Evolutionary conservation across 2,888 invertebrate species (phyloP).

Genomic region (Liodrosophila aerea): DNA sequence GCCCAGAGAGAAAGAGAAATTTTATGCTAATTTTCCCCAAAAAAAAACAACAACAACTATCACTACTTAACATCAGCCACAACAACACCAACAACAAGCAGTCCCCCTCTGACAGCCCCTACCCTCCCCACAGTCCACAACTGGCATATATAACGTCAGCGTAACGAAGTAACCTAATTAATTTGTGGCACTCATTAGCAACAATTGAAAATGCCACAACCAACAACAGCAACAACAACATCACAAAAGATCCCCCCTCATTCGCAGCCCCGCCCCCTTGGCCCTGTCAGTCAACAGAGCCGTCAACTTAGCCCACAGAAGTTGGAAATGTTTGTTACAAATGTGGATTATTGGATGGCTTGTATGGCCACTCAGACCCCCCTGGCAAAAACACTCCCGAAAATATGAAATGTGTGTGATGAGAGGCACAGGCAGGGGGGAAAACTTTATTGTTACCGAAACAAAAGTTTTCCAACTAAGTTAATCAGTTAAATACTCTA

Average conservation of each 20-base stretch:
- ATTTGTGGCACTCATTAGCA: constrained; percentile 78
- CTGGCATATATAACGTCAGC: constrained; percentile 49
- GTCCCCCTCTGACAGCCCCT: neutral
- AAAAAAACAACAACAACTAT: constrained; percentile 54
- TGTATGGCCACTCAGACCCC: constrained; percentile 12
- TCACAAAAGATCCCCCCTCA: constrained; percentile 3
- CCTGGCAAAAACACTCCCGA: constrained; percentile 22
- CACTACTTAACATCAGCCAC: constrained; percentile 58
- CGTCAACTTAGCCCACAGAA: constrained; percentile 49
- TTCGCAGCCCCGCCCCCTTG: neutral
- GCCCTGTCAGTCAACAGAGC: constrained; percentile 31
- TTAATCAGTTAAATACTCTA: constrained; percentile 32
- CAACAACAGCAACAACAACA: constrained; percentile 31
- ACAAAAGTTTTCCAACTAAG: neutral
- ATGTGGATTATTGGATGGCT: constrained; percentile 47
- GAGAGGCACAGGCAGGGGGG: neutral
- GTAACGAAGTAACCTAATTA: constrained; percentile 76
- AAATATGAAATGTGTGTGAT: constrained; percentile 24
- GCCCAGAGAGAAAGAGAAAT: constrained; percentile 59
- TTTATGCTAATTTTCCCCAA: constrained; percentile 62
- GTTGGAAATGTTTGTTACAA: constrained; percentile 48
- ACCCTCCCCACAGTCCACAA: neutral
- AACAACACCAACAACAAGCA: constrained; percentile 1
- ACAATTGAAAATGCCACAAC: constrained; percentile 73
- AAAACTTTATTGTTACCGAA: constrained; percentile 3